Base-by-base conservation (phyloP, 2,888 invertebrate genomes). In the Microplitis manilae region DNA sequence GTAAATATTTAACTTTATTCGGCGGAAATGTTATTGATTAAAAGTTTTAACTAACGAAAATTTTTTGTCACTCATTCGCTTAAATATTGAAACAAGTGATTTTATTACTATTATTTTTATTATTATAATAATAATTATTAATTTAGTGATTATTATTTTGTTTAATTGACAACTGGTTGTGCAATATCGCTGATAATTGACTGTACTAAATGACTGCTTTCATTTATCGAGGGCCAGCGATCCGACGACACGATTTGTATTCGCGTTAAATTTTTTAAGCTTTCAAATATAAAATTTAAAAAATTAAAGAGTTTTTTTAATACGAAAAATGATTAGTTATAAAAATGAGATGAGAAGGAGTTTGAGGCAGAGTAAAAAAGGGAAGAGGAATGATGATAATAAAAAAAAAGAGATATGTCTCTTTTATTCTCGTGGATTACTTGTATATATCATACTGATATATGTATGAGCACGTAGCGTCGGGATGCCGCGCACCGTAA, bases 381-480 rank as follows among this genome's bases (percentile, higher is more conserved):
- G 50, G 50, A 50, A 50, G 50, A 50, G 50, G 50, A 13, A 50
- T 50, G 50, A 62, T 17, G n/a, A 62, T 62, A 62, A 62, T 62
- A 15, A 17, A 62, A 62, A 15, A 62, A 62, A 62, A 20, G 62
- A 5, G 15, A 38, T 72, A 17, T 67, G 61, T 60, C 61, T 71
- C 70, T 76, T 65, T 73, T 76, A 50, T 67, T 76, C 50, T 69
- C 72, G 30, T 78, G 75, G 78, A 74, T 64, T 69, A 79, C 71
- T 78, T 81, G 78, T 79, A 77, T 50, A 50, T 50, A 50, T 50
- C 75, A 79, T 77, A 75, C 73, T 64, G 68, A 72, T 41, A 75
- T 70, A 78, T 73, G 77, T 78, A 73, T 74, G 73, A 8, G 50
- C 68, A 75, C 76, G 62, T 75, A 77, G 72, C 79, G 79, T 68